Base-by-base conservation (phyloP, 2,113 vertebrate species). In the Ranitomeya imitator region DNA sequence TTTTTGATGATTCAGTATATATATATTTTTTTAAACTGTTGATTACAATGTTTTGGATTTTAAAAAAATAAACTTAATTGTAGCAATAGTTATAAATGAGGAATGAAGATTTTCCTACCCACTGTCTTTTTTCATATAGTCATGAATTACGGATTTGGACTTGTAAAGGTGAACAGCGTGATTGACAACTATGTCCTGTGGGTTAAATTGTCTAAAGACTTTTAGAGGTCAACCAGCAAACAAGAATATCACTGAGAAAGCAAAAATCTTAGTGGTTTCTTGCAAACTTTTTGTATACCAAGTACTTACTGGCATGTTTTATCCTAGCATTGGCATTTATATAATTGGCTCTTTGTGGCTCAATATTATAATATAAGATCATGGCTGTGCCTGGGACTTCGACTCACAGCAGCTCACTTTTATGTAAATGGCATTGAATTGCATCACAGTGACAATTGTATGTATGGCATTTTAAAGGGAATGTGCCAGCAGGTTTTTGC, bases 1-100 rank as follows among this genome's bases (percentile, higher is more conserved):
- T 81, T 76, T 57, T 61, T 81, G 57, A 83, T 83, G 61, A 69
- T 65, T 6, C 81, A 67, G 63, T 54, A 51, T 83, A 14, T 67
- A 31, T 31, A 31, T 51, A 51, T 71, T 23, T 71, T 71, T 71
- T 73, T 65, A 15, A 19, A 8, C 6, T 65, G 8, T 82, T 82
- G 2, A 52, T n/a, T 87, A 80, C 19, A 18, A 18, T 73, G 23
- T 55, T 16, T 13, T 79, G 55, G 6, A 14, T 23, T 78, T 78
- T 59, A 7, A 59, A 55, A 26, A 26, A 79, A 23, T 57, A 79
- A 79, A 79, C 16, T 3, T 10, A 12, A 55, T 79, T 79, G n/a
- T 23, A 79, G 37, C 37, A 45, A 45, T 45, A 45, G 4, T 45
- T 45, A 45, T 21, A 77, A 37, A 55, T 76, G 52, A 55, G 60